Evolutionary conservation across 2,113 vertebrate species (phyloP).

Genomic region (Sphaerodactylus townsendi): DNA sequence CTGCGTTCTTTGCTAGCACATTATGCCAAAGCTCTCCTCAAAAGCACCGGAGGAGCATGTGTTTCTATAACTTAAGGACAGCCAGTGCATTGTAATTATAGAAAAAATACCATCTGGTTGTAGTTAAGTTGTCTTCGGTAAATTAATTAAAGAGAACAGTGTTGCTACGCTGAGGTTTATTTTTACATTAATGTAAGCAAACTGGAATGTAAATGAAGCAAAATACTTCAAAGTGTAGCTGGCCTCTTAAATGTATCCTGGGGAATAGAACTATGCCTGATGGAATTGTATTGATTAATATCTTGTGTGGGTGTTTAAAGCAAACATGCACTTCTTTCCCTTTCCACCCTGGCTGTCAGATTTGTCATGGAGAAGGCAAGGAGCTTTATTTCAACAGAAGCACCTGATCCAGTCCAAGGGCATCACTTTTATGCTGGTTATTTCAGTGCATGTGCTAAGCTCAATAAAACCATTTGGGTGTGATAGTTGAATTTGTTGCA

Average conservation of each 20-base stretch:
- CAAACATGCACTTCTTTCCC: fast-evolving
- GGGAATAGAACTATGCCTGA: not conserved
- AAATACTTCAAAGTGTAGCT: not conserved
- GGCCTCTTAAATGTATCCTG: not conserved
- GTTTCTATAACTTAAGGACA: conserved; percentile 56
- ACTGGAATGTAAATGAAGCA: not conserved
- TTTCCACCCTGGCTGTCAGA: not conserved
- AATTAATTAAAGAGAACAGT: conserved; percentile 30
- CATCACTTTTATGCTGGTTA: not conserved
- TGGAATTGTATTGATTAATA: not conserved
- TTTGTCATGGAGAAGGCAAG: not conserved
- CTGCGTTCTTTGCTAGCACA: not conserved
- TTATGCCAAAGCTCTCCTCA: not conserved
- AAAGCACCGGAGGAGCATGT: conserved; percentile 21
- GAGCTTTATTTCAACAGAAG: not conserved
- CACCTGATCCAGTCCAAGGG: not conserved
- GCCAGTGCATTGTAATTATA: conserved; percentile 51
- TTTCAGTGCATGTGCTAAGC: not conserved
- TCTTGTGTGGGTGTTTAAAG: not conserved
- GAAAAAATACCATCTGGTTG: conserved; percentile 60
- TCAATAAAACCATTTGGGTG: not conserved
- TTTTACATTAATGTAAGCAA: not conserved
- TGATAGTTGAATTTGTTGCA: not conserved
- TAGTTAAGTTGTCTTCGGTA: conserved; percentile 33
- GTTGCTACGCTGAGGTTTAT: conserved; percentile 24